phyloP scores from a whole-genome alignment of 2,797 vertebrate species.

The Phrynocephalus guinanensis region DNA sequence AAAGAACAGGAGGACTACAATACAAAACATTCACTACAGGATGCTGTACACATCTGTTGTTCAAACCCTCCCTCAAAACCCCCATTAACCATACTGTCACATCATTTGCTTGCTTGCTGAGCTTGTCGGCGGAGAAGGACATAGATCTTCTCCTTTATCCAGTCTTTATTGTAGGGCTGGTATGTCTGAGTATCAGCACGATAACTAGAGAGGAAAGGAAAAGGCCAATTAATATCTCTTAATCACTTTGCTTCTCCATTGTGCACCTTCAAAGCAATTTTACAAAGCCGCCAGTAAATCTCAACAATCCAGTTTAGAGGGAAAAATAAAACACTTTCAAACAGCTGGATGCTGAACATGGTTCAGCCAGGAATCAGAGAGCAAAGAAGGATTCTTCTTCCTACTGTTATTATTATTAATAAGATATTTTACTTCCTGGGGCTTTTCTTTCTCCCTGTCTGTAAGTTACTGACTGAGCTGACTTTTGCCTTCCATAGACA shows the following conservation, averaged over 20 bases:
- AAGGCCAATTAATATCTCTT: neutral
- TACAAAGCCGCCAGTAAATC: neutral
- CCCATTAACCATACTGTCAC: conserved; percentile 18
- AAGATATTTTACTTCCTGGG: no score
- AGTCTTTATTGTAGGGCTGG: conserved; percentile 98
- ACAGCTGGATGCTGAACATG: neutral
- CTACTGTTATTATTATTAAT: neutral
- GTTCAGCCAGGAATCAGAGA: neutral
- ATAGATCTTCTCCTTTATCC: conserved; percentile 99
- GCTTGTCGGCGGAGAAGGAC: conserved; percentile 94
- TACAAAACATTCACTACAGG: conserved; percentile 78
- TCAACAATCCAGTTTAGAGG: neutral
- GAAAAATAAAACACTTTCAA: neutral
- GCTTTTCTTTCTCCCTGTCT: neutral
- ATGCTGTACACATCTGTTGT: conserved; percentile 77
- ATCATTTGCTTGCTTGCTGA: conserved; percentile 92
- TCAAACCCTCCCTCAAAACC: conserved; percentile 70
- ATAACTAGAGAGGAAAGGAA: conserved; percentile 80
- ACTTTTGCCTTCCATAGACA: neutral
- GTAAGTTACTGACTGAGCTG: neutral
- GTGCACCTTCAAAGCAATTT: neutral
- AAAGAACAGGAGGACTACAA: conserved; percentile 77
- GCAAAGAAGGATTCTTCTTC: neutral
- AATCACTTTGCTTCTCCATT: neutral
- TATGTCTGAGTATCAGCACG: conserved; percentile 97